phyloP scores from a whole-genome alignment of 2,113 vertebrate species.

The Anguilla japonica region DNA sequence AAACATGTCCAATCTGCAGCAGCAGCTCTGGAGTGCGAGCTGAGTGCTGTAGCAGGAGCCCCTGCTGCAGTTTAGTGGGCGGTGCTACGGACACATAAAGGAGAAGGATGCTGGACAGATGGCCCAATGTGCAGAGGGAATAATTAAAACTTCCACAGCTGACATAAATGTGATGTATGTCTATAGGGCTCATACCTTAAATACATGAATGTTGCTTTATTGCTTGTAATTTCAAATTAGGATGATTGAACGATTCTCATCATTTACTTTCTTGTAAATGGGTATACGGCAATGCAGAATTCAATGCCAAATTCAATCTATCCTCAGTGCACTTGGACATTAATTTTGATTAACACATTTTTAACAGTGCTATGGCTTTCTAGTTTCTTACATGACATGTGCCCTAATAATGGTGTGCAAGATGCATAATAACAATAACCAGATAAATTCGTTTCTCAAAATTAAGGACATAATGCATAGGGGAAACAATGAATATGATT shows the following conservation, averaged over 20 bases:
- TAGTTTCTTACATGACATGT: neutral
- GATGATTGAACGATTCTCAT: slow-evolving; percentile 19
- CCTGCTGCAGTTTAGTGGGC: neutral
- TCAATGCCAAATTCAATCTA: neutral
- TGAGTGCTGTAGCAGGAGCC: neutral
- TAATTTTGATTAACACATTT: neutral
- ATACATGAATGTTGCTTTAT: slow-evolving; percentile 19
- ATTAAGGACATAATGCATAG: no score
- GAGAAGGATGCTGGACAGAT: neutral
- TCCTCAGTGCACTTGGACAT: neutral
- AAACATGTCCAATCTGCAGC: neutral
- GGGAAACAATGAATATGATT: no score
- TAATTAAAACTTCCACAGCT: slow-evolving; percentile 13
- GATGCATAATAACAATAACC: no score
- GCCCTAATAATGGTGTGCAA: neutral
- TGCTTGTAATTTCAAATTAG: slow-evolving; percentile 14
- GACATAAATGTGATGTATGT: slow-evolving; percentile 27
- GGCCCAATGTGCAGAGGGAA: neutral
- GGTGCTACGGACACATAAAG: neutral
- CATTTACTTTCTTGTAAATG: neutral
- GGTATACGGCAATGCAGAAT: neutral
- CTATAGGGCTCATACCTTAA: slow-evolving; percentile 2
- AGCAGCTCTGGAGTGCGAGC: neutral
- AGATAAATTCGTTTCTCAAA: no score
- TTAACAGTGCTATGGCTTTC: neutral